phyloP scores from a whole-genome alignment of 2,797 vertebrate species.

The Urocyon cinereoargenteus region DNA sequence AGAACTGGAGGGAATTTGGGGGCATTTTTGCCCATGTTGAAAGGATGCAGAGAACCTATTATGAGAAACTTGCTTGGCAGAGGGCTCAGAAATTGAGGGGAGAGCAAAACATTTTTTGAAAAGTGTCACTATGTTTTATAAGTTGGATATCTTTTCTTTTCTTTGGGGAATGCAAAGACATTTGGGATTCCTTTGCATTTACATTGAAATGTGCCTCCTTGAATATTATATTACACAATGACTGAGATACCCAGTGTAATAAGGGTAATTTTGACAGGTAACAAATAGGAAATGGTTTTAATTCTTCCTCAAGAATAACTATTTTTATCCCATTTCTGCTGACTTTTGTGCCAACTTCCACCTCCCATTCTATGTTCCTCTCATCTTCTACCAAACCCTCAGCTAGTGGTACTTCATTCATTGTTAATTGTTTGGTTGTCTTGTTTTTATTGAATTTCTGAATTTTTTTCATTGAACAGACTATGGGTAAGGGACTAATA shows the following conservation, averaged over 20 bases:
- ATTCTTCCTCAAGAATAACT: neutral
- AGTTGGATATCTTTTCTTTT: neutral
- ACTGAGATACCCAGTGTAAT: neutral
- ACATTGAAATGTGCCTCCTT: neutral
- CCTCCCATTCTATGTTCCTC: neutral
- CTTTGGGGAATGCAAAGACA: neutral
- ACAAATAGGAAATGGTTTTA: neutral
- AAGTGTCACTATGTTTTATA: neutral
- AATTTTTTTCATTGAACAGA: neutral
- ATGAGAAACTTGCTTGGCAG: neutral
- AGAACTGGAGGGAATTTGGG: neutral
- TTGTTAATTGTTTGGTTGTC: neutral
- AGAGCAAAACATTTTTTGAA: neutral
- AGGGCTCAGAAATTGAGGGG: neutral
- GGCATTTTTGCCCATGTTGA: too few species aligned
- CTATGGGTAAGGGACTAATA: neutral
- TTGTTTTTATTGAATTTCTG: neutral
- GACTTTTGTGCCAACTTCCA: neutral
- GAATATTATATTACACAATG: neutral
- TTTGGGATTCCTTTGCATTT: neutral
- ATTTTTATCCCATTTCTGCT: neutral
- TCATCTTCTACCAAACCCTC: neutral
- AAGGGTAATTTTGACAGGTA: neutral
- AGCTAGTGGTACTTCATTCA: neutral
- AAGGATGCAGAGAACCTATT: neutral